Percentiles rank a stretch among this genome's conserved stretches.
phyloP scores from a whole-genome alignment of 2,113 vertebrate species.

The Rana temporaria region DNA sequence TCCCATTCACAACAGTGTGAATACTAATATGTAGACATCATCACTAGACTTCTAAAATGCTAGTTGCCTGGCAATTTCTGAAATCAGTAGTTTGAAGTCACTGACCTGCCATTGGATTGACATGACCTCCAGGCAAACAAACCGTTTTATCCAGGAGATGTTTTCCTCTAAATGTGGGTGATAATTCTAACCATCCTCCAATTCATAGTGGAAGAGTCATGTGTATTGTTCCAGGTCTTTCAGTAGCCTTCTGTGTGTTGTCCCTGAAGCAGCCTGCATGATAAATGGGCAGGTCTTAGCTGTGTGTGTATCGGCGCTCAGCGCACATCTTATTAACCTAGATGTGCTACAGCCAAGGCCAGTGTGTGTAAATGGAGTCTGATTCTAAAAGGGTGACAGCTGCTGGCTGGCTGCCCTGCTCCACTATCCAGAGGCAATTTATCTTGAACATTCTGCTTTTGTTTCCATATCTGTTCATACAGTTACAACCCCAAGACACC shows the following conservation, averaged over 20 bases:
- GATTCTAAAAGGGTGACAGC: neutral
- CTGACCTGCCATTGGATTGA: too few relatives aligned
- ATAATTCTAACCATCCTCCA: too few relatives aligned
- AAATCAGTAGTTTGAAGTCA: too few relatives aligned
- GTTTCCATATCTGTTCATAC: neutral
- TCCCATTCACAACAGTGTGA: too few relatives aligned
- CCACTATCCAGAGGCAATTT: neutral
- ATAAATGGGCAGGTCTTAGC: neutral
- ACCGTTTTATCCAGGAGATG: too few relatives aligned
- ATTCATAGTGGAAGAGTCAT: neutral
- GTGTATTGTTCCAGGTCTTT: neutral
- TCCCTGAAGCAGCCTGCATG: neutral
- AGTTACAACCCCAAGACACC: too few relatives aligned
- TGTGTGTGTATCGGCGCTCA: neutral
- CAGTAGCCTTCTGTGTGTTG: neutral
- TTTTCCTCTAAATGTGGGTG: too few relatives aligned
- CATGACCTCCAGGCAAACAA: too few relatives aligned
- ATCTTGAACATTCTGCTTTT: neutral
- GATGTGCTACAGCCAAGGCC: neutral
- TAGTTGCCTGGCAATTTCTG: too few relatives aligned
- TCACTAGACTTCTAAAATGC: too few relatives aligned
- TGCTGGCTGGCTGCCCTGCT: neutral
- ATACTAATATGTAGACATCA: too few relatives aligned
- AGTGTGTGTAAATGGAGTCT: neutral
- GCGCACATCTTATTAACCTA: constrained; percentile 30